Evolutionary conservation across 2,888 invertebrate species (phyloP).

Genomic region (Hirtodrosophila duncani): DNA sequence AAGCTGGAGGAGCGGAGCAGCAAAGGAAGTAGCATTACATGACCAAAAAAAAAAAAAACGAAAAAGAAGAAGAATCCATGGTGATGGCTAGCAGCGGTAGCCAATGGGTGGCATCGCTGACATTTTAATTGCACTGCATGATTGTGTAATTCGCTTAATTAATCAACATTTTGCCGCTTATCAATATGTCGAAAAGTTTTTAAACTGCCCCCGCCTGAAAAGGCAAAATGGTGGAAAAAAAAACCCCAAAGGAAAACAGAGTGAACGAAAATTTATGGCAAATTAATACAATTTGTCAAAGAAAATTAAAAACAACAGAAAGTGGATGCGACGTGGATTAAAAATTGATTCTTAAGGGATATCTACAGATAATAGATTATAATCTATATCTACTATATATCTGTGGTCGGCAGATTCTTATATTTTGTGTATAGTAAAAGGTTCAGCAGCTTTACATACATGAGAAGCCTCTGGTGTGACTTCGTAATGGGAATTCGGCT

Average conservation of each 20-base stretch:
- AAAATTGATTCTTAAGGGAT: too few species aligned
- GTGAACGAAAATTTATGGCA: background rate
- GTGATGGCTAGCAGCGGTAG: conserved; percentile 9
- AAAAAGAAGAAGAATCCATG: conserved; percentile 23
- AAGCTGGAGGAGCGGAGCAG: background rate
- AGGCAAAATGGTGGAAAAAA: conserved; percentile 3
- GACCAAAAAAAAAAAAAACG: conserved; percentile 33
- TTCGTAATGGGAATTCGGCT: too few species aligned
- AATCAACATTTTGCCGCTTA: conserved; percentile 50
- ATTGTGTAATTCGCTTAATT: conserved; percentile 67
- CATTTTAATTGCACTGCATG: conserved; percentile 68
- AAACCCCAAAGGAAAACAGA: background rate
- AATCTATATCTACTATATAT: too few species aligned
- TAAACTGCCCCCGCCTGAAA: conserved; percentile 11
- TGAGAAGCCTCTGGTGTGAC: too few species aligned
- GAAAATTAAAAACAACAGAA: too few species aligned
- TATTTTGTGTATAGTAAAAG: too few species aligned
- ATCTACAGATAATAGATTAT: too few species aligned
- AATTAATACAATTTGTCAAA: too few species aligned
- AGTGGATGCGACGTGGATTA: too few species aligned
- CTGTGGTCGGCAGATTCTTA: too few species aligned
- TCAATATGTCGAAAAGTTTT: conserved; percentile 33
- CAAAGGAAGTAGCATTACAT: too few species aligned
- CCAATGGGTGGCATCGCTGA: conserved; percentile 45
- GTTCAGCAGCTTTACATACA: too few species aligned